phyloP scores from a whole-genome alignment of 2,888 invertebrate species.

The Cacoxenus indagator region DNA sequence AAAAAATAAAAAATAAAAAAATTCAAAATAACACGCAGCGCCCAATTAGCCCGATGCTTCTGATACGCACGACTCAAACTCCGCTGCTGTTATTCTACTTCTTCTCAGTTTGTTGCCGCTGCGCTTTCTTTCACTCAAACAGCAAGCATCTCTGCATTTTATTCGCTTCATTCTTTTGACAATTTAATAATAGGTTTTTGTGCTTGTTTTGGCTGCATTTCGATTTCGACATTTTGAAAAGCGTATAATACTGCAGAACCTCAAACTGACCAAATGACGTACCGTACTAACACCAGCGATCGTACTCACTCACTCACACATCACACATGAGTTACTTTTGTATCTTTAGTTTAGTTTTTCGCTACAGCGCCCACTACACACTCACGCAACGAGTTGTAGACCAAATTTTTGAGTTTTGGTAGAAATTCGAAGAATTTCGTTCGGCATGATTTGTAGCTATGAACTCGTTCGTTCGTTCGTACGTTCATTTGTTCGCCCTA shows the following conservation, averaged over 20 bases:
- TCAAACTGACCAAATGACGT: slow-evolving; percentile 58
- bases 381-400: slow-evolving; percentile 46
- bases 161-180: slow-evolving; percentile 64
- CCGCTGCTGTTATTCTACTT: too few relatives aligned
- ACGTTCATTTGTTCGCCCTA: slow-evolving; percentile 11
- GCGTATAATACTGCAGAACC: background rate
- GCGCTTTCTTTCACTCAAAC: slow-evolving; percentile 24
- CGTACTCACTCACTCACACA: slow-evolving; percentile 8
- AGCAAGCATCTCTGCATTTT: slow-evolving; percentile 25
- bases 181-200: slow-evolving; percentile 69
- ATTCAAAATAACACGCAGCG: slow-evolving; percentile 34
- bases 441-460: slow-evolving; percentile 10
- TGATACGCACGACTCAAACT: slow-evolving; percentile 59
- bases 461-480: background rate
- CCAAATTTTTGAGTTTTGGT: slow-evolving; percentile 38
- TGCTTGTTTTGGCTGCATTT: slow-evolving; percentile 23
- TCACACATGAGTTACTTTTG: background rate
- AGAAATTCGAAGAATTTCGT: slow-evolving; percentile 49
- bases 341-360: slow-evolving; percentile 9
- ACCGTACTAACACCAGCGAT: too few relatives aligned
- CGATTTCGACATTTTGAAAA: background rate
- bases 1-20: too few relatives aligned
- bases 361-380: slow-evolving; percentile 12
- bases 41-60: slow-evolving; percentile 71
- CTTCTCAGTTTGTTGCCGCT: slow-evolving; percentile 24